Percentiles rank a stretch among this genome's conserved stretches.
phyloP scores from a whole-genome alignment of 2,888 invertebrate species.

The Campoplex nolae region DNA sequence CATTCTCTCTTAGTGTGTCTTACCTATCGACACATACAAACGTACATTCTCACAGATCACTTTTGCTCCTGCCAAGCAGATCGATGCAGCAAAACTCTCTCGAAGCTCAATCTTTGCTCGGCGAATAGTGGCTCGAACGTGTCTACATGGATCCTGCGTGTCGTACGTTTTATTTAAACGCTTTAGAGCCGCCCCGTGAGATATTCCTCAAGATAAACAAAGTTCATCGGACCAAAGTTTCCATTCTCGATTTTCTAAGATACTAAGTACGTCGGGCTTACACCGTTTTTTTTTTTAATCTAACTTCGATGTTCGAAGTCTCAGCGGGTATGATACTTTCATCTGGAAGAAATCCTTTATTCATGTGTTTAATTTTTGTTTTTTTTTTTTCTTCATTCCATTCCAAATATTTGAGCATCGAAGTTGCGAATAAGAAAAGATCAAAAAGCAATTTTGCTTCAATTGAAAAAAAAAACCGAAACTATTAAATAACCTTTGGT shows the following conservation, averaged over 20 bases:
- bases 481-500: background rate
- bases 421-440: background rate
- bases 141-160: background rate
- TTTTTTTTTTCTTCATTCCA: no score
- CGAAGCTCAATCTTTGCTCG: constrained; percentile 19
- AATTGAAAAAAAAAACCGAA: no score
- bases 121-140: background rate
- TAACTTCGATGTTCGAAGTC: background rate
- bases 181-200: background rate
- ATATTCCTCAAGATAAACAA: constrained; percentile 6
- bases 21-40: constrained; percentile 1
- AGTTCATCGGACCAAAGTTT: background rate
- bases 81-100: constrained; percentile 35
- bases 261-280: background rate
- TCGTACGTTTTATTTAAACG: constrained; percentile 17
- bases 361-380: no score
- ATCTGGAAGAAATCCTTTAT: background rate
- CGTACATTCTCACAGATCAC: constrained; percentile 9
- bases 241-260: background rate
- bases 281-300: background rate
- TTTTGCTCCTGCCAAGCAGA: constrained; percentile 19
- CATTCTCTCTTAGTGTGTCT: background rate
- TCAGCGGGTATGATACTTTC: background rate
- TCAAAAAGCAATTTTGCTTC: background rate
- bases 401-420: background rate